These are phyloP conservation scores for Aldabrachelys gigantea DNA, from an alignment of 2,113 vertebrate species.

Conservation along the genomic window DNA sequence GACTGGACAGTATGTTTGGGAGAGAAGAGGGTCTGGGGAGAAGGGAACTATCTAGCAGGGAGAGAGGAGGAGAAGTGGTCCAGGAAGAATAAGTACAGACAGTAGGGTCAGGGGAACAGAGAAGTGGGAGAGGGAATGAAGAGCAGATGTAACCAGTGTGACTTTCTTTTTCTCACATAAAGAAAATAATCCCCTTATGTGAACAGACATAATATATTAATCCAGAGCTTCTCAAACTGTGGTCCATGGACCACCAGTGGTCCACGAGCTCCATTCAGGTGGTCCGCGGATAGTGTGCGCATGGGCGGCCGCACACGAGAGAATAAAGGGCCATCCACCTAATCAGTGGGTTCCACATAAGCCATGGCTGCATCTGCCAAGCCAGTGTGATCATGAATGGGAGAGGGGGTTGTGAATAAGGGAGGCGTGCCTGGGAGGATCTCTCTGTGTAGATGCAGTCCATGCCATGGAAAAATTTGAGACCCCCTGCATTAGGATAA, in stretches of 20 bases:
- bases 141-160: not conserved
- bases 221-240: too few relatives aligned
- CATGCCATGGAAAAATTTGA: not conserved
- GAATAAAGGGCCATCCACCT: too few relatives aligned
- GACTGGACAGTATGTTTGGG: fast-evolving
- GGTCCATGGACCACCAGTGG: too few relatives aligned
- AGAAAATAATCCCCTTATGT: not conserved
- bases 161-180: not conserved
- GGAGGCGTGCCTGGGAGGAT: fast-evolving
- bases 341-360: too few relatives aligned
- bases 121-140: not conserved
- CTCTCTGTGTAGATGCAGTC: too few relatives aligned
- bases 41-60: not conserved
- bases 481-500: too few relatives aligned
- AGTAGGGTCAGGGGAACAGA: not conserved
- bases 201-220: not conserved
- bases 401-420: not conserved
- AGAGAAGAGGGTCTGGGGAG: not conserved
- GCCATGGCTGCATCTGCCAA: too few relatives aligned
- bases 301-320: too few relatives aligned
- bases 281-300: too few relatives aligned
- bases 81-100: not conserved
- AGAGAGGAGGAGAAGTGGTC: not conserved
- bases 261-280: too few relatives aligned
- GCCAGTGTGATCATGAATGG: not conserved